Base-by-base conservation (phyloP, 2,888 invertebrate genomes). In the Heterodera filipjevi region DNA sequence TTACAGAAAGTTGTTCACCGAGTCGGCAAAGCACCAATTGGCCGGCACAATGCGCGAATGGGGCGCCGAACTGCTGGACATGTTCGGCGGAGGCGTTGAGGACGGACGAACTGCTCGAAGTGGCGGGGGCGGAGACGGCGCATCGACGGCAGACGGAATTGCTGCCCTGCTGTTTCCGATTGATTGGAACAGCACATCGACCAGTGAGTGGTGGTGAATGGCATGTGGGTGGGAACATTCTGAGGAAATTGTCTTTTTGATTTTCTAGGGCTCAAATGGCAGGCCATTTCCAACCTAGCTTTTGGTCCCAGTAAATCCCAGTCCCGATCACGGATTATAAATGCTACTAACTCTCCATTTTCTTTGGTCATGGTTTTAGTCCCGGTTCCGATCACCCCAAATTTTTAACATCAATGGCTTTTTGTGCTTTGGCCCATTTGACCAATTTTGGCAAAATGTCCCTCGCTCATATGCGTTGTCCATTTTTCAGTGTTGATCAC, bases 11-110 rank as follows among this genome's bases (percentile, higher is more conserved):
- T 78, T 88, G 44, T 88, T 88, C 76, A 86, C 85, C 44, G 76
- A 82, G 8, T 64, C 84, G 5, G 83, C 87, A 16, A 82, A 84
- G n/a, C 84, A 85, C 46, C 76, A 87, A 77, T 82, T 87, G 30
- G 83, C 85, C 46, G 86, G 85, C 46, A 86, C 87, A 79, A 84
- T 89, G 66, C 85, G 85, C 79, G 88, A 88, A 32, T 89, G 86
- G 22, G 64, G 66, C n/a, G 32, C 30, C 44, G 75, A 75, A 12
- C 33, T 75, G 44, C 66, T 75, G 68, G 75, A 66, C 46, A 32
- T 75, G 44, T 30, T 75, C 46, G 75, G 46, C 30, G 64, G 35
- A 33, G 46, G n/a, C 39, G 87, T 88, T 88, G 82, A 73, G 77
- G 35, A 77, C 88, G 71, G 85, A 84, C 39, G 68, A 66, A 22